Conservation (phyloP, 2,888 invertebrate genomes). For the Brachylomia viminalis region DNA sequence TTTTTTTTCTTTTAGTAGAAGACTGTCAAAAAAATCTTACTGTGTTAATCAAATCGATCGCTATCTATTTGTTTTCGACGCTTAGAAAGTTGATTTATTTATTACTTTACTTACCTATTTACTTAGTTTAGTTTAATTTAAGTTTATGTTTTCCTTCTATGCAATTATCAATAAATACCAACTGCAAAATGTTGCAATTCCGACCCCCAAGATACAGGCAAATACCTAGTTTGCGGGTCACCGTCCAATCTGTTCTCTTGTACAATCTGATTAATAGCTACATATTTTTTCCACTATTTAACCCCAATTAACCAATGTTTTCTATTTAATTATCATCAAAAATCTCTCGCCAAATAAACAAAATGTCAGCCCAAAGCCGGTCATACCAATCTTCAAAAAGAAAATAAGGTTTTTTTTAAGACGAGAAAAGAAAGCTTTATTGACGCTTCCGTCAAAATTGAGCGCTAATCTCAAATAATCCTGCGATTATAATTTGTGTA, state of each 20-base stretch:
- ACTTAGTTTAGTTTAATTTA: too few species aligned
- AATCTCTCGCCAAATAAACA: slow-evolving; percentile 22
- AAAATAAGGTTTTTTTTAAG: slow-evolving; percentile 47
- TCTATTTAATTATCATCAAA: slow-evolving; percentile 4
- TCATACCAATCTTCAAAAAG: slow-evolving; percentile 40
- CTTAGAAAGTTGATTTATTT: neutral
- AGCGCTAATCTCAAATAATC: slow-evolving; percentile 65
- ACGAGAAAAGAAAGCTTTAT: slow-evolving; percentile 55
- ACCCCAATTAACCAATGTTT: neutral
- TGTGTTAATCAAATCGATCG: neutral
- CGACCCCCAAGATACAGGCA: too few species aligned
- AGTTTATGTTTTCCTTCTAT: too few species aligned
- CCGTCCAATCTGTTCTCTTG: too few species aligned
- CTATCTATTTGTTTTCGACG: neutral
- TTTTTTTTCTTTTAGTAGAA: slow-evolving; percentile 15
- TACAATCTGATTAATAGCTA: too few species aligned
- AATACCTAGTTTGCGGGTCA: too few species aligned
- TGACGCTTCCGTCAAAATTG: slow-evolving; percentile 66
- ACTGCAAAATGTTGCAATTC: too few species aligned
- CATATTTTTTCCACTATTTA: neutral
- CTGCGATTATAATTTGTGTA: slow-evolving; percentile 63
- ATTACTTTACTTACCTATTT: neutral
- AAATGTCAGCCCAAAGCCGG: slow-evolving; percentile 24
- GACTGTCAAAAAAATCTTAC: neutral
- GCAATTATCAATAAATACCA: too few species aligned